Evolutionary conservation across 64 coral and sea anemone species (phyloP), one percentile per base, ranked within the genome.

Genomic region (Montipora sp.): DNA sequence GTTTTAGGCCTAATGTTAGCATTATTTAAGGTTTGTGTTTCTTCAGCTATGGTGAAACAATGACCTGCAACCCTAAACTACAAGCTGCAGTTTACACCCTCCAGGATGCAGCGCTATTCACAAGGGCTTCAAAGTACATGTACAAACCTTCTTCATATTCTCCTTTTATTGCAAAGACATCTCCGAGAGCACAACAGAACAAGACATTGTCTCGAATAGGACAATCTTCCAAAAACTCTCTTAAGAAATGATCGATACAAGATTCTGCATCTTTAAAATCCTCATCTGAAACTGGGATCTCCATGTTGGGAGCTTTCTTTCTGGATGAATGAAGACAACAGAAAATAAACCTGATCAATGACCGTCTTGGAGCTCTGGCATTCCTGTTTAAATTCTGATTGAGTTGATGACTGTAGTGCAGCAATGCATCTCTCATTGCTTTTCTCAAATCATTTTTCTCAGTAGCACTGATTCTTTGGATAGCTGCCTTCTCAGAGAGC

Each of bases 121-220:
- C 6, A 57, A 57, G 18, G 18, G 18, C 57, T 59, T 59, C 57
- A 59, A 59, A 68, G 63, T 68, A 8, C 57, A 59, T 59, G 57
- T 76, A 69, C 59, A 4, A 67, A 84, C 81, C 81, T 84, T 84
- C 58, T 43, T 84, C 81, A 69, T 45, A 84, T 48, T 70, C 59
- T 48, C 81, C 81, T 18, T 84, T 84, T 48, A 36, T 67, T 16
- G 81, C 44, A 13, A 48, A 20, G 7, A 84, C 18, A 43, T 84
- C 81, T 68, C 81, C 81, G 12, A 48, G 43, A 8, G 81, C 81
- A 69, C 36, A 67, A 18, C 19, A 84, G 67, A 84, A 84, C 81
- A 84, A 69, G 20, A 60, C 60, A n/a, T 69, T 68, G 81, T 84
- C 81, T 67, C 81, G 47, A 58, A 84, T 84, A 36, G 60, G 59